These are phyloP conservation scores for Pristionchus pacificus DNA, from an alignment of 1,140 invertebrate species.

Conservation along the genomic window DNA sequence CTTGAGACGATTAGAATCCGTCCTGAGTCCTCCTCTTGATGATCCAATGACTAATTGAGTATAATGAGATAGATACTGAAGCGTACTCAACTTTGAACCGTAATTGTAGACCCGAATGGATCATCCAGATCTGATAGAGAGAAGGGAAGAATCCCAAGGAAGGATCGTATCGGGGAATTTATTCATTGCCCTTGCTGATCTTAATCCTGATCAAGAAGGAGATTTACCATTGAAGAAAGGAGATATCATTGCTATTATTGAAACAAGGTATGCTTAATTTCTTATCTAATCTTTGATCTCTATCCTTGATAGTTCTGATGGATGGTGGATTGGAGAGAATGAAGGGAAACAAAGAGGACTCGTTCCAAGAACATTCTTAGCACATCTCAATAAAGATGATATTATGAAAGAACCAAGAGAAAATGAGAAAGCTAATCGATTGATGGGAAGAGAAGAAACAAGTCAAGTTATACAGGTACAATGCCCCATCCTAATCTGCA, in stretches of 20 bases:
- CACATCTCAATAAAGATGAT: constrained; percentile 1
- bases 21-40: no score
- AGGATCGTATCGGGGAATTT: not conserved
- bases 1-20: no score
- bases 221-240: not conserved
- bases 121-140: not conserved
- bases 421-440: constrained; percentile 12
- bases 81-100: no score
- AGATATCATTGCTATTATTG: not conserved
- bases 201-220: constrained; percentile 9
- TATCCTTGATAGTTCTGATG: not conserved
- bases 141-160: not conserved
- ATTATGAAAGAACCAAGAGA: constrained; percentile 1
- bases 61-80: no score
- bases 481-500: no score
- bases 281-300: no score
- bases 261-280: constrained; percentile 2
- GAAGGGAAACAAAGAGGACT: not conserved
- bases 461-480: constrained; percentile 9
- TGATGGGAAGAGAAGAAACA: constrained; percentile 1
- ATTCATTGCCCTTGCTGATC: not conserved
- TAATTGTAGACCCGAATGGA: no score
- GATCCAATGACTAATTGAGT: no score
- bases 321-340: not conserved
- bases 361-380: not conserved